Evolutionary conservation across 2,888 invertebrate species (phyloP).

Genomic region (Synergus gifuensis): DNA sequence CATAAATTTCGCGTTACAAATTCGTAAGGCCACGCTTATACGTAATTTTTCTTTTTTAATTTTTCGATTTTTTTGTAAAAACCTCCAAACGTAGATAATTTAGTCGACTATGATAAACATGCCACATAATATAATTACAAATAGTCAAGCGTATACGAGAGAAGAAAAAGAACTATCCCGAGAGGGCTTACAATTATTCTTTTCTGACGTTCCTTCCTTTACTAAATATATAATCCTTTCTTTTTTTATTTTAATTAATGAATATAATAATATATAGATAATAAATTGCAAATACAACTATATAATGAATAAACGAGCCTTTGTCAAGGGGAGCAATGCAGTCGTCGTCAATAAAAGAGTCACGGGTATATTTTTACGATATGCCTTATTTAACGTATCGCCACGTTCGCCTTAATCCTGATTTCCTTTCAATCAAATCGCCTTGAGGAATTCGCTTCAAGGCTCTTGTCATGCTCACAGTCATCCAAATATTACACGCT

Average conservation of each 20-base stretch:
- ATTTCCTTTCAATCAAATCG: conserved; percentile 48
- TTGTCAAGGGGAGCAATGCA: conserved; percentile 71
- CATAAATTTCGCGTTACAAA: not conserved
- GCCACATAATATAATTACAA: conserved; percentile 7
- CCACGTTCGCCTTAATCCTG: conserved; percentile 43
- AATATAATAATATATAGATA: conserved; percentile 66
- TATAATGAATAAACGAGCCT: conserved; percentile 73
- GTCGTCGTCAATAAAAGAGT: conserved; percentile 70
- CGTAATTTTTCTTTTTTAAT: not conserved
- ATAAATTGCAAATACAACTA: conserved; percentile 73
- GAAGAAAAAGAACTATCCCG: not conserved
- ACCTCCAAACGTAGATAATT: not conserved
- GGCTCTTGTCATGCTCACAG: conserved; percentile 49
- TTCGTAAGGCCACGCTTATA: not conserved
- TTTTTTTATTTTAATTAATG: conserved; percentile 62
- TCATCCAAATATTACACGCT: conserved; percentile 37
- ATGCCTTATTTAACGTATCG: conserved; percentile 25
- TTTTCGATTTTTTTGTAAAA: not conserved
- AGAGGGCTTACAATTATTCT: conserved; percentile 11
- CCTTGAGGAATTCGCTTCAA: conserved; percentile 52
- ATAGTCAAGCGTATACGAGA: not conserved
- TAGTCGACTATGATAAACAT: not conserved
- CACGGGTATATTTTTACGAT: conserved; percentile 55
- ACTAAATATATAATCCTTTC: conserved; percentile 59
- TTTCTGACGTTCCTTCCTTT: conserved; percentile 46